Base-by-base conservation (phyloP, 1,140 invertebrate species). In the Calliopsis andreniformis region DNA sequence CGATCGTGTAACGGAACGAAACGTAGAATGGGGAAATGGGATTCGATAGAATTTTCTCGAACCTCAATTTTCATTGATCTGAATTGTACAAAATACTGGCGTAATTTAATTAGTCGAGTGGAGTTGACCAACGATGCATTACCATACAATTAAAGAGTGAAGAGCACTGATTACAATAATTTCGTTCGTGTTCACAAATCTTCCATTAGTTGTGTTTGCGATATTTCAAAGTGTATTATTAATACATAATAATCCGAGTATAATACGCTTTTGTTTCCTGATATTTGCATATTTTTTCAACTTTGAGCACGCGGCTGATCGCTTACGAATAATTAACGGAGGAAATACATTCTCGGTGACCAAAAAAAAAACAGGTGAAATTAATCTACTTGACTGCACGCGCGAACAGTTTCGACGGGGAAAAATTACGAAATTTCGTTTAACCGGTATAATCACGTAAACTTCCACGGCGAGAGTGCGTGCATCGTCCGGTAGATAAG, bases 131-230 rank as follows among this genome's bases (percentile, higher is more conserved):
- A 62, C 80, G 75, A 72, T 81, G 79, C 80, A 73, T 83, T 82
- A 78, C 82, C 78, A 83, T 78, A 73, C 68, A 82, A 83, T 83
- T 75, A 78, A 78, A 82, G 80, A 62, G 70, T 78, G 80, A 83
- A 83, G 79, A 73, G 80, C 78, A 59, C 56, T 61, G 55, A 47
- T 16, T 68, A 61, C 68, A 78, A 76, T 79, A 47, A 76, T 81
- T 82, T 81, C 73, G 49, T 35, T n/a, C 58, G 30, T 39, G 55
- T 61, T 42, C 73, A 53, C 77, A 82, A 77, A 82, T 82, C 80
- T 77, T 82, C 71, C 62, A 67, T 71, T 72, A 49, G 67, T 77
- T 56, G 23, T 80, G 55, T 10, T 23, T 67, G 43, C 64, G 71
- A 66, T 77, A 70, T 80, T 77, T 47, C 30, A n/a, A n/a, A 49